Percentiles rank a stretch among this genome's conserved stretches.
phyloP scores from a whole-genome alignment of 2,888 invertebrate species.

The Platycnemis pennipes region DNA sequence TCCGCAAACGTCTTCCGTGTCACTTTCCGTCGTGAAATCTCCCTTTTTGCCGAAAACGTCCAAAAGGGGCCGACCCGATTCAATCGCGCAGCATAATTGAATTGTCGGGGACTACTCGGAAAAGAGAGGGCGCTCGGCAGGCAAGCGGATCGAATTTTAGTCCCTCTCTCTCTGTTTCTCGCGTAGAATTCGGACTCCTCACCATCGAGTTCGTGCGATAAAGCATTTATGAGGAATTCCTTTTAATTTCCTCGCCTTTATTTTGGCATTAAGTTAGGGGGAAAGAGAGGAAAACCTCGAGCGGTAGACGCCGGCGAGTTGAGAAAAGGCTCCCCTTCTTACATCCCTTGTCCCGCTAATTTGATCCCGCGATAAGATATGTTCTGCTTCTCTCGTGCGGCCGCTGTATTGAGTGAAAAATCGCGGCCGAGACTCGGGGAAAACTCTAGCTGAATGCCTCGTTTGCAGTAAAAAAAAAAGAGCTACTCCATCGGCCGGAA shows the following conservation, averaged over 20 bases:
- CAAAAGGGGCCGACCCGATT: not conserved
- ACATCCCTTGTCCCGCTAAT: not conserved
- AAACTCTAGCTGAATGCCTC: not conserved
- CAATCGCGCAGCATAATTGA: slow-evolving; percentile 1
- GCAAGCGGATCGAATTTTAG: not conserved
- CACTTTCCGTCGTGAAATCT: not conserved
- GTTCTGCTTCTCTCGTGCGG: not conserved
- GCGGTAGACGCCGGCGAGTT: not conserved
- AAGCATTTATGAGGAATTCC: not conserved
- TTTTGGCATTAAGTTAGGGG: not conserved
- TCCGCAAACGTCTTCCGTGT: not conserved
- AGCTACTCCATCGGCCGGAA: not conserved
- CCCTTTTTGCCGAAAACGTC: not conserved
- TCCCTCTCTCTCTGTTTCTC: not conserved
- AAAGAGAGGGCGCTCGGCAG: not conserved
- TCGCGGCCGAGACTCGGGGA: not conserved
- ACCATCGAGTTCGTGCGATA: not conserved
- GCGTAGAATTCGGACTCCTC: not conserved
- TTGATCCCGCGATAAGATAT: slow-evolving; percentile 23
- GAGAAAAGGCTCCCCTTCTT: not conserved
- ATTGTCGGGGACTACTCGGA: not conserved
- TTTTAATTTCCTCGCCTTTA: not conserved
- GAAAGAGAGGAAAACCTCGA: not conserved
- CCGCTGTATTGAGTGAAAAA: not conserved
- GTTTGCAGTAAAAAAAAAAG: slow-evolving; percentile 48